phyloP scores from a whole-genome alignment of 2,888 invertebrate species.

The Augiades crinisus region DNA sequence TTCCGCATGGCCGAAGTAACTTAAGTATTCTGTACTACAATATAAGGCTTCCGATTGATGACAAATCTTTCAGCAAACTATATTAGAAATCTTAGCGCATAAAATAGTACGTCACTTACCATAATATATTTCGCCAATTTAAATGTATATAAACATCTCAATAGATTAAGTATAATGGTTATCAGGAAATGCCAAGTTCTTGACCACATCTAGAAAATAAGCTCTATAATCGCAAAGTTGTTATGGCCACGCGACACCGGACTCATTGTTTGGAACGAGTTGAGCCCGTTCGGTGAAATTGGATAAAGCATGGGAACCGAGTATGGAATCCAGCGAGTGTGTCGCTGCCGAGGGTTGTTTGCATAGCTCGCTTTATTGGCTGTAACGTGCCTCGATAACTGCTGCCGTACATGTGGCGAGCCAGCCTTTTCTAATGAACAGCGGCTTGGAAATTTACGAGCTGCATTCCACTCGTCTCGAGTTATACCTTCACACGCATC shows the following conservation, averaged over 20 bases:
- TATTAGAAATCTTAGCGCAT: conserved; percentile 10
- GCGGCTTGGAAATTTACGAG: conserved; percentile 51
- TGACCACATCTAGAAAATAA: neutral
- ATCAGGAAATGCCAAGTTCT: neutral
- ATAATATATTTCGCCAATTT: no score
- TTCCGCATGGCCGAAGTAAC: conserved; percentile 43
- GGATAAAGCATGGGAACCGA: conserved; percentile 78
- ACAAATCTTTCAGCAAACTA: conserved; percentile 24
- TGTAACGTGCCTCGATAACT: conserved; percentile 64
- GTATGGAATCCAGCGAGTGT: conserved; percentile 67
- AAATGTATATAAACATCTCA: no score
- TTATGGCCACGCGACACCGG: conserved; percentile 63
- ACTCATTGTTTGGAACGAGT: conserved; percentile 69
- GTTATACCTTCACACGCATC: conserved; percentile 30
- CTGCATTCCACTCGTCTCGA: conserved; percentile 53
- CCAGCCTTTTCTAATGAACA: conserved; percentile 59
- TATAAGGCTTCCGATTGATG: conserved; percentile 46
- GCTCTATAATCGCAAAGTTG: conserved; percentile 45
- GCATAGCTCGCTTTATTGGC: conserved; percentile 78
- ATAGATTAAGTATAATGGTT: neutral
- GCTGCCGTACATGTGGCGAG: conserved; percentile 42
- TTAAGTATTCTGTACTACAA: conserved; percentile 50
- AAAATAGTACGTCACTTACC: no score
- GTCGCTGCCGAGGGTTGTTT: conserved; percentile 61
- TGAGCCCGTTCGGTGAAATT: conserved; percentile 70